phyloP scores from a whole-genome alignment of 2,113 vertebrate genomes.

The Ammodytes marinus region DNA sequence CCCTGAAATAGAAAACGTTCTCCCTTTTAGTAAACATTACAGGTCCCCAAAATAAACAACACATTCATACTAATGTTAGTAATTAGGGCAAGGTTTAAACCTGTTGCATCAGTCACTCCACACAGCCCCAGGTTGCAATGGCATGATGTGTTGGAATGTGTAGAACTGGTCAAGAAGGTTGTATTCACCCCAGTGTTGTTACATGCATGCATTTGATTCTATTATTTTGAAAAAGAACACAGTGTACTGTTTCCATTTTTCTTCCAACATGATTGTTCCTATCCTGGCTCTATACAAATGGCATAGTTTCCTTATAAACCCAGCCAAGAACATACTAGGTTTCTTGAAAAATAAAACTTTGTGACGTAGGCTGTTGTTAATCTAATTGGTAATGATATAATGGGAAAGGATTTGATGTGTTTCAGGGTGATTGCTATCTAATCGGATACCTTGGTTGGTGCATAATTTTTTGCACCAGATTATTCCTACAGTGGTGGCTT shows the following conservation, averaged over 20 bases:
- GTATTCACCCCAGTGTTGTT: neutral
- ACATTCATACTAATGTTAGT: neutral
- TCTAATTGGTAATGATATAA: neutral
- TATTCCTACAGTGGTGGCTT: neutral
- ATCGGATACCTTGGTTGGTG: neutral
- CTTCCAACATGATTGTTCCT: neutral
- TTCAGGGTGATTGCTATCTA: neutral
- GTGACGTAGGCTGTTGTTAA: neutral
- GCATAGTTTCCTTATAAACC: neutral
- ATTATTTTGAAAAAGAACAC: neutral
- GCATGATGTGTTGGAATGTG: neutral
- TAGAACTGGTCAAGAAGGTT: neutral
- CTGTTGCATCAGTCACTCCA: neutral
- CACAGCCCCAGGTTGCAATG: neutral
- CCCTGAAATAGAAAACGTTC: neutral
- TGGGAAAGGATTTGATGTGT: neutral
- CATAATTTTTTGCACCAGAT: neutral
- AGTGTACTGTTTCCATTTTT: neutral
- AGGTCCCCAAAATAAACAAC: neutral
- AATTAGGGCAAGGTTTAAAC: neutral
- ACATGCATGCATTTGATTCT: neutral
- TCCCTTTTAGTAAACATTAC: neutral
- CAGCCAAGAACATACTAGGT: neutral
- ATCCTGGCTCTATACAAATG: neutral
- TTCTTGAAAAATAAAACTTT: neutral